Conservation (phyloP, 2,888 invertebrate species). For the Drosophila affinis region DNA sequence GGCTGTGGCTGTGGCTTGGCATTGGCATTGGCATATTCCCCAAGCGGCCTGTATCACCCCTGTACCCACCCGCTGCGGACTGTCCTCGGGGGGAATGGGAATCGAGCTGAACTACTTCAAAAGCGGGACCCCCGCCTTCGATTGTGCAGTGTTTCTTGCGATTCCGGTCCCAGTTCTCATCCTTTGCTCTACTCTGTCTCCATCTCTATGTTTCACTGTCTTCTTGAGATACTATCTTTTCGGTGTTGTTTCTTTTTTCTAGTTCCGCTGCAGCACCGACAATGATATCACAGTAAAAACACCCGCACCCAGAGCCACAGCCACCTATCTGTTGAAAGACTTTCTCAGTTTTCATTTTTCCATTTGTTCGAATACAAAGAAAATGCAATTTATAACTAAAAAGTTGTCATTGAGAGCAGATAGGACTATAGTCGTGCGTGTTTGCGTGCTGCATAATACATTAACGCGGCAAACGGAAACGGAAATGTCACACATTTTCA, state of each 20-base stretch:
- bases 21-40: constrained; percentile 16
- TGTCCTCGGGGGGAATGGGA: not conserved
- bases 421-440: not conserved
- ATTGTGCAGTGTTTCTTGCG: constrained; percentile 3
- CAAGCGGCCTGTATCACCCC: not conserved
- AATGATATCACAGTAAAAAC: not conserved
- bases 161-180: constrained; percentile 16
- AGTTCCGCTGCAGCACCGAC: not conserved
- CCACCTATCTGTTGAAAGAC: constrained; percentile 10
- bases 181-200: not conserved
- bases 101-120: not conserved
- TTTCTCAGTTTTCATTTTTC: constrained; percentile 48
- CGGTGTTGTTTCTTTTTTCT: not conserved
- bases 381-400: constrained; percentile 42
- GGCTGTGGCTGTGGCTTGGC: constrained; percentile 28
- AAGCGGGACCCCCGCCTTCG: not conserved
- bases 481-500: constrained; percentile 77
- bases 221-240: constrained; percentile 26
- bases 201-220: not conserved
- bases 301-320: constrained; percentile 5
- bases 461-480: constrained; percentile 69
- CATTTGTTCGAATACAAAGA: constrained; percentile 58
- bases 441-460: constrained; percentile 56
- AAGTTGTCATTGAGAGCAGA: constrained; percentile 15
- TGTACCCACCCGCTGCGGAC: not conserved